Conservation (phyloP, 2,113 vertebrate species). For the Toxotes jaculatrix region DNA sequence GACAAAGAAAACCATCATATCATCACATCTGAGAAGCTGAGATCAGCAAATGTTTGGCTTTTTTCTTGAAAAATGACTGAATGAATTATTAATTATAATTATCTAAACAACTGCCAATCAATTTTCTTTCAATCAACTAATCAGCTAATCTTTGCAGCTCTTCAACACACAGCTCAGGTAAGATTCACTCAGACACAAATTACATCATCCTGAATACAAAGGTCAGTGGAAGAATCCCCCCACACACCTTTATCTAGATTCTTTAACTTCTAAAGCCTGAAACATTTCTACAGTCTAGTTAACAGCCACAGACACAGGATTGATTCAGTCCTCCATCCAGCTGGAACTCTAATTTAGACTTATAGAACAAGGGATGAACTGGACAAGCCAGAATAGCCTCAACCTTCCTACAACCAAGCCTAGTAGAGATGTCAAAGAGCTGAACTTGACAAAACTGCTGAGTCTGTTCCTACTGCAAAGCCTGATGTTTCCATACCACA, state of each 20-base stretch:
- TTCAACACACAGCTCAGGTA: neutral
- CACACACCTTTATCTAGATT: neutral
- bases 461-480: neutral
- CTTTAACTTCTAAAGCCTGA: neutral
- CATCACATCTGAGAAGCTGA: too few species aligned
- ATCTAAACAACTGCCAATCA: neutral
- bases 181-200: neutral
- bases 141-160: neutral
- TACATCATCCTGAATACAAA: neutral
- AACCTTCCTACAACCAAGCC: neutral
- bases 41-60: too few species aligned
- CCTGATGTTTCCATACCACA: neutral
- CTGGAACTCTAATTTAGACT: neutral
- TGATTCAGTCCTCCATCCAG: neutral
- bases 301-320: neutral
- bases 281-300: neutral
- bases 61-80: too few species aligned
- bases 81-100: too few species aligned
- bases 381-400: neutral
- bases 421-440: neutral
- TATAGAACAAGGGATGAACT: neutral
- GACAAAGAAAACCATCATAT: too few species aligned
- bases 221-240: neutral
- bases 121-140: neutral
- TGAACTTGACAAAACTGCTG: neutral